Conservation (phyloP, 1,140 invertebrate species). For the Drosophila mauritiana region DNA sequence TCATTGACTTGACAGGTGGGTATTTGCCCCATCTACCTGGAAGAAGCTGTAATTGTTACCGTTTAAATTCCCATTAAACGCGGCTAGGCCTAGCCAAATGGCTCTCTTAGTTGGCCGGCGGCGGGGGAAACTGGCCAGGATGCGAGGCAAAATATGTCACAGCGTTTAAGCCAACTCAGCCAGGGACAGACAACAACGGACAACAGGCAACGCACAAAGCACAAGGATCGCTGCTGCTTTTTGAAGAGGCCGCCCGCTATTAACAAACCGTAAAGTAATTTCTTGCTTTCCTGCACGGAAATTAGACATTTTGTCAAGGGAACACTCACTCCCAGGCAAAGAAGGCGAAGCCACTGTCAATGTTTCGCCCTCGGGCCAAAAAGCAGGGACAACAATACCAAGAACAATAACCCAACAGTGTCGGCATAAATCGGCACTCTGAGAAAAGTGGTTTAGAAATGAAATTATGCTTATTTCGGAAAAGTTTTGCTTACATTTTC, state of each 20-base stretch:
- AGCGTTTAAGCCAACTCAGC: conserved; percentile 67
- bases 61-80: conserved; percentile 82
- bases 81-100: conserved; percentile 49
- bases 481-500: not conserved
- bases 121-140: conserved; percentile 25
- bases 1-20: conserved; percentile 74
- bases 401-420: conserved; percentile 57
- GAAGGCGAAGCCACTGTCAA: conserved; percentile 18
- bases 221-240: conserved; percentile 44
- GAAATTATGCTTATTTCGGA: not conserved
- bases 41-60: conserved; percentile 74
- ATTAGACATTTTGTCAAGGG: conserved; percentile 84
- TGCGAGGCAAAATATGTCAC: conserved; percentile 69
- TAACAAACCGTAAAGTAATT: conserved; percentile 83
- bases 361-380: conserved; percentile 30
- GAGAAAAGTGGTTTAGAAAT: conserved; percentile 1
- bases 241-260: conserved; percentile 73
- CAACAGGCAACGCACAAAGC: conserved; percentile 28
- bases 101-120: conserved; percentile 15
- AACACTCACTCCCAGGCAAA: conserved; percentile 41
- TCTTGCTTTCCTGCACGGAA: conserved; percentile 83
- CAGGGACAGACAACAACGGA: conserved; percentile 34
- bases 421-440: conserved; percentile 7
- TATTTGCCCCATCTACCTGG: conserved; percentile 3
- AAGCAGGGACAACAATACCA: conserved; percentile 53